phyloP scores from a whole-genome alignment of 2,888 invertebrate genomes.

The Sphecodes monilicornis region DNA sequence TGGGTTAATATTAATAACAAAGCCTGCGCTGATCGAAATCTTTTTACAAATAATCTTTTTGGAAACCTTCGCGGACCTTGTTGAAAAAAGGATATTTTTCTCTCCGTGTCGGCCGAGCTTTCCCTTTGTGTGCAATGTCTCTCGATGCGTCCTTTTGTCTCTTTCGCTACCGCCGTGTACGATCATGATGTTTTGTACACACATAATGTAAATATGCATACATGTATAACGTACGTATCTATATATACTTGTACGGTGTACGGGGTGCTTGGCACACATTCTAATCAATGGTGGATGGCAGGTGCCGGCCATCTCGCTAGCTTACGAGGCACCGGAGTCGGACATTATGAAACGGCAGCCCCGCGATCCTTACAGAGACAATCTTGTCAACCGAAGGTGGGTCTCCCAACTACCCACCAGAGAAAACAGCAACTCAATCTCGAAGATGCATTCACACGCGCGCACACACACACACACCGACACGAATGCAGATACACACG shows the following conservation, averaged over 20 bases:
- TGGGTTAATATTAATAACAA: too few species aligned
- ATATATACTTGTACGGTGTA: slow-evolving; percentile 59
- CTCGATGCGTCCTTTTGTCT: slow-evolving; percentile 35
- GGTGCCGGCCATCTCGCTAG: slow-evolving; percentile 99
- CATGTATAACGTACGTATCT: slow-evolving; percentile 52
- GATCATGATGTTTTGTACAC: slow-evolving; percentile 30
- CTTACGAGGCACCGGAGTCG: slow-evolving; percentile 99
- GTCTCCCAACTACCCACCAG: slow-evolving; percentile 85
- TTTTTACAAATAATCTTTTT: too few species aligned
- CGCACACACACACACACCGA: slow-evolving; percentile 13
- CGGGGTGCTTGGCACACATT: slow-evolving; percentile 71
- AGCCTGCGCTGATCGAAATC: too few species aligned
- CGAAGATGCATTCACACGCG: background rate
- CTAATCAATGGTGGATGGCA: slow-evolving; percentile 84
- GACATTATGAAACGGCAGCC: slow-evolving; percentile 99
- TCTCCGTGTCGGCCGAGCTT: background rate
- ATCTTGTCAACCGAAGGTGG: slow-evolving; percentile 99
- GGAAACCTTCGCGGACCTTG: background rate
- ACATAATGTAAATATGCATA: slow-evolving; percentile 53
- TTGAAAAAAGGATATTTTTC: too few species aligned
- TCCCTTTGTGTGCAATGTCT: slow-evolving; percentile 22
- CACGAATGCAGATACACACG: background rate
- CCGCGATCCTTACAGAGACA: slow-evolving; percentile 98
- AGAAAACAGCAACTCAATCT: slow-evolving; percentile 49
- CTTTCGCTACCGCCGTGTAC: slow-evolving; percentile 64